Percentiles rank a stretch among this genome's conserved stretches.
Evolutionary conservation across 1,140 invertebrate species (phyloP).

Genomic region (Aricia agestis): DNA sequence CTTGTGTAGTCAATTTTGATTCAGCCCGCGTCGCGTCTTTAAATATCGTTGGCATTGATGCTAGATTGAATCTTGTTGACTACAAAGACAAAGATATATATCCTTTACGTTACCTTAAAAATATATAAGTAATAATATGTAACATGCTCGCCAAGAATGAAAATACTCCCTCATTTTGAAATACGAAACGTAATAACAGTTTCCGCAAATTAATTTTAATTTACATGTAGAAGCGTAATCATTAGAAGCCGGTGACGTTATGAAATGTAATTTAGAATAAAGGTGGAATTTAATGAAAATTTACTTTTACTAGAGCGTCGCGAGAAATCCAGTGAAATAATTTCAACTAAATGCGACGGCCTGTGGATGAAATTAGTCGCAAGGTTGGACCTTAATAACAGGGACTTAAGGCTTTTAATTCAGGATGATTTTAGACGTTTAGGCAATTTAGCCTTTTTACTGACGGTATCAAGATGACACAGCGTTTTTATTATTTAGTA

Average conservation of each 20-base stretch:
- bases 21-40: too few relatives aligned
- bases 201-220: not conserved
- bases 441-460: not conserved
- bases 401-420: not conserved
- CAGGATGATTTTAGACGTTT: not conserved
- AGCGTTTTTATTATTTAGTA: not conserved
- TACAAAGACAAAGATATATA: too few relatives aligned
- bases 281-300: not conserved
- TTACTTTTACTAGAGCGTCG: not conserved
- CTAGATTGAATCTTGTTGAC: too few relatives aligned
- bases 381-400: not conserved
- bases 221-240: not conserved
- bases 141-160: not conserved
- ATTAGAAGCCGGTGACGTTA: not conserved
- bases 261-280: conserved; percentile 11
- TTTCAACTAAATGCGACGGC: not conserved
- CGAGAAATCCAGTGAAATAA: not conserved
- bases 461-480: not conserved
- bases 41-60: too few relatives aligned
- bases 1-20: too few relatives aligned
- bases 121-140: not conserved
- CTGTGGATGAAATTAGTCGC: not conserved
- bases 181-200: not conserved
- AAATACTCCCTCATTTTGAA: not conserved
- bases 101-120: too few relatives aligned